Percentiles rank a stretch among this genome's conserved stretches.
Evolutionary conservation across 2,797 vertebrate genomes (phyloP).

Genomic region (Nannoperca australis): DNA sequence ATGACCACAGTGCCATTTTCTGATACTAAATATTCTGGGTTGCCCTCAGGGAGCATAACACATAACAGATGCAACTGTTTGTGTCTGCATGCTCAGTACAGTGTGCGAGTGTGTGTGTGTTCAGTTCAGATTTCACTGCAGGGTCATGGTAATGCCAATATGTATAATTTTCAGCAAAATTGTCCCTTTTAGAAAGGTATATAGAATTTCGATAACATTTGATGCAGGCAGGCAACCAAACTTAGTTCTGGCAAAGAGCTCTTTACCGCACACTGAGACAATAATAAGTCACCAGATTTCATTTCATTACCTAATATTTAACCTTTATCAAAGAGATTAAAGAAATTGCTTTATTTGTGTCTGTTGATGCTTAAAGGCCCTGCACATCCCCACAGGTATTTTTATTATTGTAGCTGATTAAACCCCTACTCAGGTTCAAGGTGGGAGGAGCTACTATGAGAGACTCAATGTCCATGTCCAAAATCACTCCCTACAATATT

Average conservation of each 20-base stretch:
- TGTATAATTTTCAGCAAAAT: conserved; percentile 44
- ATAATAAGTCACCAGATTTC: conserved; percentile 34
- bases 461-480: neutral
- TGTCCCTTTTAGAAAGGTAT: conserved; percentile 41
- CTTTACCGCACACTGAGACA: conserved; percentile 28
- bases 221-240: conserved; percentile 28
- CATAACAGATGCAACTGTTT: conserved; percentile 55
- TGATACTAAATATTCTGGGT: conserved; percentile 28
- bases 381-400: neutral
- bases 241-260: conserved; percentile 29
- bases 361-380: neutral
- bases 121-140: conserved; percentile 30
- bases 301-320: conserved; percentile 48
- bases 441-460: neutral
- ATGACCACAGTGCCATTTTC: conserved; percentile 28
- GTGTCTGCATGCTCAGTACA: conserved; percentile 13
- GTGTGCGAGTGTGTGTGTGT: conserved; percentile 21
- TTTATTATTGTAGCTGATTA: neutral
- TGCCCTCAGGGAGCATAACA: conserved; percentile 37
- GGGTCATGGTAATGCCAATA: conserved; percentile 23
- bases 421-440: neutral
- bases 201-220: conserved; percentile 41
- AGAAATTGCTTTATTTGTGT: neutral
- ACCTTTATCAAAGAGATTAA: conserved; percentile 21
- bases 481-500: neutral